Percentiles rank a stretch among this genome's conserved stretches.
Evolutionary conservation across 2,888 invertebrate species (phyloP).

Genomic region (Melinaea menophilus): DNA sequence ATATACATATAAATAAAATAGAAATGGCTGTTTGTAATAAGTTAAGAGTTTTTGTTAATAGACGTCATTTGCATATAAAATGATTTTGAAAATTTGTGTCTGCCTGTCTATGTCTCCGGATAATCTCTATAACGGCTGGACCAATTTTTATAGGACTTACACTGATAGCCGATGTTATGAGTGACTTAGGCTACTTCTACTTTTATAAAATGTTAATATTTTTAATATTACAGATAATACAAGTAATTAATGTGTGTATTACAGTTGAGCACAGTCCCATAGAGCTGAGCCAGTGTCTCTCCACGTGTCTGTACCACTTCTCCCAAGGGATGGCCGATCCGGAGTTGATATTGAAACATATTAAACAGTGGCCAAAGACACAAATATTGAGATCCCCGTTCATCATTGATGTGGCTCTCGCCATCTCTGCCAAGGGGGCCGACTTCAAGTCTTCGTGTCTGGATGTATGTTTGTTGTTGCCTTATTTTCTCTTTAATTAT

Average conservation of each 20-base stretch:
- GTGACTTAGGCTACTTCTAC: neutral
- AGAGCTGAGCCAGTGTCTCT: constrained; percentile 60
- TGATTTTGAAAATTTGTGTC: no score
- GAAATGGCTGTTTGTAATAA: no score
- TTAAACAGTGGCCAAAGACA: constrained; percentile 58
- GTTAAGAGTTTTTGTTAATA: no score
- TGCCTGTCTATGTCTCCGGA: no score
- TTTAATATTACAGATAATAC: neutral
- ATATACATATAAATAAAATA: neutral
- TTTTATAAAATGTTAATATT: neutral
- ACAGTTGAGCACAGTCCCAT: constrained; percentile 55
- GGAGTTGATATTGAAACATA: constrained; percentile 50
- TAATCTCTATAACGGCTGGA: no score
- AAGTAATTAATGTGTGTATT: neutral
- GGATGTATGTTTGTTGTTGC: constrained; percentile 50
- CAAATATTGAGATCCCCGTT: constrained; percentile 61
- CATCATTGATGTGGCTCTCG: constrained; percentile 59
- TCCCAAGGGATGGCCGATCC: constrained; percentile 58
- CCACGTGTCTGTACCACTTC: constrained; percentile 66
- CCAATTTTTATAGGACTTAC: no score
- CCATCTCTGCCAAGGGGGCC: constrained; percentile 55
- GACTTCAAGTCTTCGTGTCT: constrained; percentile 59
- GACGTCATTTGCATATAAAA: no score
- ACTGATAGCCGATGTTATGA: no score
- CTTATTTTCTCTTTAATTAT: no score